Evolutionary conservation across 1,140 invertebrate genomes (phyloP), one percentile per base, ranked within the genome.

Genomic region (Orchesella cincta): DNA sequence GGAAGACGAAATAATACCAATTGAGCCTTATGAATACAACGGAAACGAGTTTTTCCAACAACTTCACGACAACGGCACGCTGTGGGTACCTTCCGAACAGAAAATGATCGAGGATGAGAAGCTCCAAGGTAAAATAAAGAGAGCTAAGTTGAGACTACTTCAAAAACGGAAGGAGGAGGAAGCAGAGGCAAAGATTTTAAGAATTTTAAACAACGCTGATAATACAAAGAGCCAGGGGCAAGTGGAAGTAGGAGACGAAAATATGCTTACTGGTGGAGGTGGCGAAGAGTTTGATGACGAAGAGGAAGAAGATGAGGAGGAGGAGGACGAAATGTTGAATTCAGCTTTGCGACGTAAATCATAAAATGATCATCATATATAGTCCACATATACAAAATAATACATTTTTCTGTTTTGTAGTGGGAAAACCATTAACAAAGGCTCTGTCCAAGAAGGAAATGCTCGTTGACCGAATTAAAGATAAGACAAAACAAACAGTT

Each of bases 11-110:
- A 29, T 74, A 26, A 74, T 26, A 12, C 73, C 73, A 3, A 31
- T 74, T 3, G 73, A 74, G 73, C 73, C 73, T 16, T 74, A 74
- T 29, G 73, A 74, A 28, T 74, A 18, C 29, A 31, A 74, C 28
- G 73, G 73, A 1, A 57, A 74, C 31, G 16, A 74, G 29, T 74
- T 74, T 46, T 74, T 74, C 46, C 54, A 31, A 18, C 39, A 52
- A 26, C n/a, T 74, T 20, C 73, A 74, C 33, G 39, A 34, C 20
- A 34, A 8, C 8, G 73, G 73, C 1, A 28, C 5, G 16, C 1
- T 34, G 1, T 74, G 73, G 73, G 29, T 54, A 14, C 73, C 78
- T 23, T 73, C 77, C 12, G 34, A 12, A 39, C 20, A 39, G 71
- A 5, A 23, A 2, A n/a, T n/a, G 1, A 5, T n/a, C n/a, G 36